Evolutionary conservation across 2,888 invertebrate genomes (phyloP).

Genomic region (Eupithecia inturbata): DNA sequence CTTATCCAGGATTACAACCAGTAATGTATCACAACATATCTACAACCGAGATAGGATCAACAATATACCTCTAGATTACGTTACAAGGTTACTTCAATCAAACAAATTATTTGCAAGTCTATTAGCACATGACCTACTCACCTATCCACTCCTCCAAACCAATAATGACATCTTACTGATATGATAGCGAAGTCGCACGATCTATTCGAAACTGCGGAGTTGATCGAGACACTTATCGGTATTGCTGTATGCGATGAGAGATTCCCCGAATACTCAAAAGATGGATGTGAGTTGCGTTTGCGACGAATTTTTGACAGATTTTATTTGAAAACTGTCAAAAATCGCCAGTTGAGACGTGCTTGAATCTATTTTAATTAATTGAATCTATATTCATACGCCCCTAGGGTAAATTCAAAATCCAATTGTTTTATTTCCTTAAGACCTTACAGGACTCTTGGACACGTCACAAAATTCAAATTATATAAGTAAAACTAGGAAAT

Average conservation of each 20-base stretch:
- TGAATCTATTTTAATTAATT: no score
- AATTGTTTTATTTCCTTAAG: no score
- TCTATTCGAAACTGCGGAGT: slow-evolving; percentile 42
- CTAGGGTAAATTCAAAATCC: no score
- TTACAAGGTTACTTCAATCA: slow-evolving; percentile 29
- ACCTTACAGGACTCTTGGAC: no score
- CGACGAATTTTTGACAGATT: no score
- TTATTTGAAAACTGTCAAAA: no score
- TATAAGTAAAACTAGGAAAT: no score
- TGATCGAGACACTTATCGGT: background rate
- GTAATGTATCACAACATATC: background rate
- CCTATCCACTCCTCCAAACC: slow-evolving; percentile 44
- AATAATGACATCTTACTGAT: slow-evolving; percentile 48
- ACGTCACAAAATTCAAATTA: no score
- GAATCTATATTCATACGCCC: no score
- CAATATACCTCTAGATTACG: slow-evolving; percentile 2
- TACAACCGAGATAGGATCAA: background rate
- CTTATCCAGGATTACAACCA: background rate
- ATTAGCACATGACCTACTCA: slow-evolving; percentile 51
- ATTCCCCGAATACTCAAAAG: background rate
- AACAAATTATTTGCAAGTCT: slow-evolving; percentile 42
- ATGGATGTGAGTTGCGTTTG: no score
- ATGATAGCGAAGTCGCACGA: slow-evolving; percentile 31
- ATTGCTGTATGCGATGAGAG: background rate
- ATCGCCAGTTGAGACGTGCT: no score